A percentile compares a stretch with the other conserved stretches of the same genome.
Conservation (phyloP, 2,797 vertebrate species). For the Eupleurogrammus muticus region DNA sequence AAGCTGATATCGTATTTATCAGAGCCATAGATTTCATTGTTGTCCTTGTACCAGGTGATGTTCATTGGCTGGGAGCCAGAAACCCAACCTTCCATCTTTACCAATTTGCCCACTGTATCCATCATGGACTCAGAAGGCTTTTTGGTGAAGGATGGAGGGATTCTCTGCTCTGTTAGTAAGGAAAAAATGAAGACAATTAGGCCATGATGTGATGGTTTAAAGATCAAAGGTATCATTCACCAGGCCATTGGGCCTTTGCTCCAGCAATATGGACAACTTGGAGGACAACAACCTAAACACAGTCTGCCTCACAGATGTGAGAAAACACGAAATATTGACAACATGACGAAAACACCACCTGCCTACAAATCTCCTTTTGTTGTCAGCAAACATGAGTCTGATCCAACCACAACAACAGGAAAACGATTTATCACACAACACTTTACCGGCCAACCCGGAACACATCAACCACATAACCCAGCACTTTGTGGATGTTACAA, state of each 20-base stretch:
- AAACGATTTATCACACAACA: conserved; percentile 4
- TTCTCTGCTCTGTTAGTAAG: conserved; percentile 87
- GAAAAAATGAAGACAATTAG: conserved; percentile 50
- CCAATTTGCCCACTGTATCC: conserved; percentile 88
- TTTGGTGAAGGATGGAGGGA: conserved; percentile 93
- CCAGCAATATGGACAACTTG: background rate
- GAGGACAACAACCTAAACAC: conserved; percentile 17
- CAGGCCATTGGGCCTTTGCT: conserved; percentile 43
- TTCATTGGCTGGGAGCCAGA: conserved; percentile 92
- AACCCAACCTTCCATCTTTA: conserved; percentile 91
- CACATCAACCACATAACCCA: background rate
- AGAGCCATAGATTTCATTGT: conserved; percentile 84
- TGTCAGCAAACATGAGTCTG: background rate
- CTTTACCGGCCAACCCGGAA: conserved; percentile 14
- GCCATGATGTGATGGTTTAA: background rate
- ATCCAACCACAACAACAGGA: conserved; percentile 1
- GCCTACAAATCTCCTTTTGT: background rate
- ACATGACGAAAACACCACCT: background rate
- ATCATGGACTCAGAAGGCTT: conserved; percentile 89
- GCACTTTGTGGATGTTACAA: background rate
- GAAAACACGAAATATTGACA: conserved; percentile 3
- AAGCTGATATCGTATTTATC: conserved; percentile 89
- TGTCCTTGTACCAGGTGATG: conserved; percentile 92
- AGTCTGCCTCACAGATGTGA: conserved; percentile 27
- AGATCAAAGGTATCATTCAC: background rate